phyloP scores from a whole-genome alignment of 2,113 vertebrate genomes.

The Myrmecophaga tridactyla region DNA sequence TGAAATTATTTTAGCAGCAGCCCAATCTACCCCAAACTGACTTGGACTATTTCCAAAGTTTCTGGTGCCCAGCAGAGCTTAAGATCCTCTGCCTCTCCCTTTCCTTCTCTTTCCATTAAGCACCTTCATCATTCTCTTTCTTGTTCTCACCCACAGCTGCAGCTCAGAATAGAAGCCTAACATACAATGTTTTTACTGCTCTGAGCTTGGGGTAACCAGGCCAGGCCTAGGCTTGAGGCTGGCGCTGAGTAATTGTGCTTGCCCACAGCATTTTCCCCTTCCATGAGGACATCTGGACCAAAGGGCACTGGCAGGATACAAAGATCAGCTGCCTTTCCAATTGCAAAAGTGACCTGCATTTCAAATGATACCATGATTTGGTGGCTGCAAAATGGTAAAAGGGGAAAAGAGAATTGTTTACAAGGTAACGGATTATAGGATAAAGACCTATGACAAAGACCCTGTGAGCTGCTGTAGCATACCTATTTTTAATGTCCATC shows the following conservation, averaged over 20 bases:
- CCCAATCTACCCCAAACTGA: not conserved
- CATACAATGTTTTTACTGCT: no score
- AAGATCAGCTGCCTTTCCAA: not conserved
- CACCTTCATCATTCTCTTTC: not conserved
- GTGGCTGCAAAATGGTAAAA: not conserved
- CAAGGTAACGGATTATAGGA: not conserved
- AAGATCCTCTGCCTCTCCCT: not conserved
- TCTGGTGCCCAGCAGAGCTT: not conserved
- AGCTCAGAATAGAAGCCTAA: not conserved
- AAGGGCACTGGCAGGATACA: not conserved
- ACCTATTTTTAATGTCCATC: constrained; percentile 38
- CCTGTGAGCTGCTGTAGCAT: not conserved
- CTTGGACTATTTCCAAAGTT: not conserved
- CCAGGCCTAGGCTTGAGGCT: not conserved
- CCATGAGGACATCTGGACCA: not conserved
- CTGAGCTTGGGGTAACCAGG: not conserved
- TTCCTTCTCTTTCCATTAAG: not conserved
- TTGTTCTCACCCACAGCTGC: not conserved
- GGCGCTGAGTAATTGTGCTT: not conserved
- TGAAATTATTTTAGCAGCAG: constrained; percentile 36
- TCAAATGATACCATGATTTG: not conserved
- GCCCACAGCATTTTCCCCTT: not conserved
- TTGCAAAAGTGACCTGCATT: not conserved
- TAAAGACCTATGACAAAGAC: not conserved
- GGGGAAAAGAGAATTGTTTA: not conserved